Percentiles rank a stretch among this genome's conserved stretches.
Evolutionary conservation across 1,140 invertebrate genomes (phyloP).

Genomic region (Plodia interpunctella): DNA sequence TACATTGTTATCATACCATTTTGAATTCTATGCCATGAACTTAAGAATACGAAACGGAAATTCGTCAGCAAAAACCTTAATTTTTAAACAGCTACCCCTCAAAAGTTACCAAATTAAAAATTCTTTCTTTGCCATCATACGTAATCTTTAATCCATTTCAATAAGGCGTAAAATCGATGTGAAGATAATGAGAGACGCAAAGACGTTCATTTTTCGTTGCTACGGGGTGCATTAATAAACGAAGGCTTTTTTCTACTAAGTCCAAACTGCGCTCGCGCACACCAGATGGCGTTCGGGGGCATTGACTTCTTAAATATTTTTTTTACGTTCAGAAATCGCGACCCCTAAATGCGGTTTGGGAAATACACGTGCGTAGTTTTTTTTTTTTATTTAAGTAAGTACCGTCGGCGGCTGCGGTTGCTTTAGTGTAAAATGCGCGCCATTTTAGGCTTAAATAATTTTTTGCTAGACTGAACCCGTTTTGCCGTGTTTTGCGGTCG

Average conservation of each 20-base stretch:
- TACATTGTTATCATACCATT: neutral
- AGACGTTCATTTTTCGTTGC: constrained; percentile 11
- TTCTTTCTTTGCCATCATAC: neutral
- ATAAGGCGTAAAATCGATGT: neutral
- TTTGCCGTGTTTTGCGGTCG: neutral
- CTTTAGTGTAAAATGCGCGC: constrained; percentile 13
- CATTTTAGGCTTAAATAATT: neutral
- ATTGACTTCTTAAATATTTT: constrained; percentile 62
- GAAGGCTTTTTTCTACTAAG: constrained; percentile 13
- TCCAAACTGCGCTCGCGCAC: constrained; percentile 39
- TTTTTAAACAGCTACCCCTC: constrained; percentile 6
- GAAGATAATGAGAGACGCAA: neutral
- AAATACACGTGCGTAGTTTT: constrained; percentile 38
- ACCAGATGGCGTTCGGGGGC: constrained; percentile 59
- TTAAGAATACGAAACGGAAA: neutral
- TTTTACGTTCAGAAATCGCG: constrained; percentile 48
- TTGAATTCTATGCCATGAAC: neutral
- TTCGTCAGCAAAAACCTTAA: neutral
- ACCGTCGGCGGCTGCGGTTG: constrained; percentile 21
- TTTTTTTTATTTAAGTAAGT: constrained; percentile 46
- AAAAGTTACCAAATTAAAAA: neutral
- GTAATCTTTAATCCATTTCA: neutral
- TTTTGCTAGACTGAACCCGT: constrained; percentile 6
- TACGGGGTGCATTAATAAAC: constrained; percentile 22
- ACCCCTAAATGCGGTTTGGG: constrained; percentile 58